Conservation (phyloP, 2,113 vertebrate species). For the Genyomyrus donnyi region DNA sequence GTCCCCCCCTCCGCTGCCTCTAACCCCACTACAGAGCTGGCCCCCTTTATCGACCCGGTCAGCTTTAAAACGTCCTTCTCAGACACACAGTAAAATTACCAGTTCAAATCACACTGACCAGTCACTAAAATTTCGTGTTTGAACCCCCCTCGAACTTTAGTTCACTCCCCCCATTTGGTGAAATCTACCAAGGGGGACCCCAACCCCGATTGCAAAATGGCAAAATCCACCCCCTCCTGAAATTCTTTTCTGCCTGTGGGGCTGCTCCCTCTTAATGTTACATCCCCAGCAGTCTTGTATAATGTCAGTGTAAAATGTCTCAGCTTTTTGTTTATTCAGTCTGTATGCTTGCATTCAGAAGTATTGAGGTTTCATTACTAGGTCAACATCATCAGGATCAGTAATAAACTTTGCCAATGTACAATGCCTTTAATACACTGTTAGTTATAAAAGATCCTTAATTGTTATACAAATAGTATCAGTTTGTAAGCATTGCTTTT, state of each 20-base stretch:
- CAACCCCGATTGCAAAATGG: no score
- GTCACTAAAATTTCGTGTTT: not conserved
- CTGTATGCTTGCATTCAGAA: not conserved
- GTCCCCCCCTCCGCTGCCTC: not conserved
- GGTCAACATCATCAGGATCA: not conserved
- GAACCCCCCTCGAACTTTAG: not conserved
- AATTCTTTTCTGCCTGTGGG: not conserved
- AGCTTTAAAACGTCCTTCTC: not conserved
- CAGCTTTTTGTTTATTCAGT: not conserved
- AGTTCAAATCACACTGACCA: not conserved
- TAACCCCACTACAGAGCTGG: not conserved
- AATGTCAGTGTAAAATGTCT: not conserved
- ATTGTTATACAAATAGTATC: not conserved
- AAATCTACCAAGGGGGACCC: not conserved
- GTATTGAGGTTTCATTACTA: not conserved
- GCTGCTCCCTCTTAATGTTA: not conserved
- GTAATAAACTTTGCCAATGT: not conserved
- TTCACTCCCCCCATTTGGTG: not conserved
- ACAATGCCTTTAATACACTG: not conserved
- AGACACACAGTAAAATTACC: not conserved
- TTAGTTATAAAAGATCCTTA: not conserved
- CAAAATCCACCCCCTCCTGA: not conserved
- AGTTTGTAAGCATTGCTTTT: not conserved
- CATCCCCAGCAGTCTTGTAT: not conserved
- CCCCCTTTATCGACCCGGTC: not conserved